phyloP scores from a whole-genome alignment of 2,888 invertebrate species.

The Parnassius apollo region DNA sequence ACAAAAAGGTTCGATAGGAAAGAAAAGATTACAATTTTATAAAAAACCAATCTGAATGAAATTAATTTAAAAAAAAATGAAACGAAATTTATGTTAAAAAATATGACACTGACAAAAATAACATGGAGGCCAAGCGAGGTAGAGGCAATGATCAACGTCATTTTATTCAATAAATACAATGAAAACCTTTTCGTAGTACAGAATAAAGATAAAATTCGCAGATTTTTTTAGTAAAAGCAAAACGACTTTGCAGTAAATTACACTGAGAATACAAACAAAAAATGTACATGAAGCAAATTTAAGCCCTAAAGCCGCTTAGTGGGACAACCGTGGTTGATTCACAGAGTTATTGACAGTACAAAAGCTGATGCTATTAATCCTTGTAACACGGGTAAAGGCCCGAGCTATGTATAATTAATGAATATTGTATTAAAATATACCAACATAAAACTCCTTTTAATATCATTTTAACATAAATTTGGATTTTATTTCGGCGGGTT shows the following conservation, averaged over 20 bases:
- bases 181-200: not conserved
- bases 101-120: conserved; percentile 29
- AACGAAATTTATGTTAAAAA: conserved; percentile 37
- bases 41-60: conserved; percentile 35
- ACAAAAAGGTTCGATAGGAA: conserved; percentile 31
- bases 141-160: too few relatives aligned
- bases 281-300: conserved; percentile 37
- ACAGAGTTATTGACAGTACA: conserved; percentile 32
- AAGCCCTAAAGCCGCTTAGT: conserved; percentile 36
- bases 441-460: too few relatives aligned
- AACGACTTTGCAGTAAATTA: conserved; percentile 15
- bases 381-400: conserved; percentile 6
- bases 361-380: conserved; percentile 29
- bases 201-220: conserved; percentile 30
- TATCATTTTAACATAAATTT: too few relatives aligned
- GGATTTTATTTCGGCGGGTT: too few relatives aligned
- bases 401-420: too few relatives aligned
- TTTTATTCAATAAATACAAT: not conserved
- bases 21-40: conserved; percentile 34
- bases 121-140: conserved; percentile 22
- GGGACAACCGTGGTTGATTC: conserved; percentile 30
- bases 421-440: too few relatives aligned
- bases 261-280: conserved; percentile 22
- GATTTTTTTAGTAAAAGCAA: conserved; percentile 3
- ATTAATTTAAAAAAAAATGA: conserved; percentile 40